A percentile compares a stretch with the other conserved stretches of the same genome.
These are phyloP conservation scores for Xanthorhoe designata DNA, from an alignment of 2,888 invertebrate species.

Conservation along the genomic window DNA sequence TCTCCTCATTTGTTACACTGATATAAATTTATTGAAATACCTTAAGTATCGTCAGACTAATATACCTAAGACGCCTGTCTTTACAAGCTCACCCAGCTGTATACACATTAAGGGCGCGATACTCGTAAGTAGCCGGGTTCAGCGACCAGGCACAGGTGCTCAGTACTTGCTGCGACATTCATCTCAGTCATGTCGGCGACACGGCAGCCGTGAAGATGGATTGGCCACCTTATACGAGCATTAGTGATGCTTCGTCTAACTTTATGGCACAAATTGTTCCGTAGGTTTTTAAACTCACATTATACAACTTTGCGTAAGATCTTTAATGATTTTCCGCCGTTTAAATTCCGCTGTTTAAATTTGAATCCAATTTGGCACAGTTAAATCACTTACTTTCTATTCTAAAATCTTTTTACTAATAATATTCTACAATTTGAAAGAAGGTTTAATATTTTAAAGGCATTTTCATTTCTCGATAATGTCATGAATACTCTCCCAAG, in stretches of 20 bases:
- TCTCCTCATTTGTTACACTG: neutral
- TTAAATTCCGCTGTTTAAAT: slow-evolving; percentile 20
- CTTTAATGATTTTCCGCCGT: slow-evolving; percentile 26
- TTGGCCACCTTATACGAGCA: slow-evolving; percentile 53
- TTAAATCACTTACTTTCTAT: slow-evolving; percentile 32
- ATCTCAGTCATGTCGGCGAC: slow-evolving; percentile 62
- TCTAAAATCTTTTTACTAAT: neutral
- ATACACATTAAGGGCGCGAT: slow-evolving; percentile 33
- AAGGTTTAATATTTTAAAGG: neutral
- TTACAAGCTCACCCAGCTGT: slow-evolving; percentile 25
- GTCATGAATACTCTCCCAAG: neutral
- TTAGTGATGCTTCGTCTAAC: slow-evolving; percentile 52
- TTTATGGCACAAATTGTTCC: slow-evolving; percentile 22
- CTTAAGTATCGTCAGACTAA: neutral
- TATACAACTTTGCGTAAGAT: slow-evolving; percentile 36
- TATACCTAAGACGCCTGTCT: neutral
- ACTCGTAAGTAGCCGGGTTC: slow-evolving; percentile 21
- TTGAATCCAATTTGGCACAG: slow-evolving; percentile 12
- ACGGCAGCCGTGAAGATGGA: slow-evolving; percentile 60
- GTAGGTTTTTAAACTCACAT: slow-evolving; percentile 35
- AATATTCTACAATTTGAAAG: neutral
- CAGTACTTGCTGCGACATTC: slow-evolving; percentile 49
- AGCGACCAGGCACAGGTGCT: slow-evolving; percentile 27
- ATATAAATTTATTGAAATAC: neutral
- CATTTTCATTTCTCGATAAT: neutral